These are phyloP conservation scores for Pimephales promelas DNA, from an alignment of 2,113 vertebrate genomes.

Conservation along the genomic window DNA sequence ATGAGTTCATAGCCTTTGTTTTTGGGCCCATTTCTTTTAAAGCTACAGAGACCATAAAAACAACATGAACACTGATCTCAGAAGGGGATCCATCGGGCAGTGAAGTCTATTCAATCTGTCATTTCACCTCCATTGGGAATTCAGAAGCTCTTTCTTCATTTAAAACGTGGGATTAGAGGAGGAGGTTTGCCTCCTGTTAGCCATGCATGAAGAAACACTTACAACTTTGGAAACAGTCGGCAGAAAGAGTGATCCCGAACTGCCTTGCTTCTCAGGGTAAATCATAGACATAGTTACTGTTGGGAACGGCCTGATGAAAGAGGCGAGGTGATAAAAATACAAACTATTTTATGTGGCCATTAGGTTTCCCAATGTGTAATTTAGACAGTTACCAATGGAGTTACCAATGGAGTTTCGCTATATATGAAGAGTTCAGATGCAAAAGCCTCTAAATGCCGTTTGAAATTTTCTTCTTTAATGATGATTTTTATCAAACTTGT, in stretches of 20 bases:
- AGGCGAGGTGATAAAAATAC: not conserved
- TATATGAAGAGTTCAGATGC: too few species aligned
- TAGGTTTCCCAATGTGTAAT: not conserved
- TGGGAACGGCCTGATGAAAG: not conserved
- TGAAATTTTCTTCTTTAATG: too few species aligned
- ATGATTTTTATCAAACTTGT: too few species aligned
- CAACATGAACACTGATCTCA: not conserved
- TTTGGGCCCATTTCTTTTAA: not conserved
- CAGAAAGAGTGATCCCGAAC: not conserved
- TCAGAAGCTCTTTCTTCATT: not conserved
- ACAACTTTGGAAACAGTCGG: not conserved
- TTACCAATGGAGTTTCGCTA: too few species aligned
- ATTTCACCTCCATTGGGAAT: not conserved
- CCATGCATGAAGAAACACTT: conserved; percentile 2
- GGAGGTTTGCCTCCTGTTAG: not conserved
- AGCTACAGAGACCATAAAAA: not conserved
- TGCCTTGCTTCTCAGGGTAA: not conserved
- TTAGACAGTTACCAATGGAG: too few species aligned
- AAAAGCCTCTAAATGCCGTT: too few species aligned
- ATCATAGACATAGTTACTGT: not conserved
- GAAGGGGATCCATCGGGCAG: not conserved
- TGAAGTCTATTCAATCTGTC: not conserved
- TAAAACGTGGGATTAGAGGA: not conserved
- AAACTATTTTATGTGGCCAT: not conserved
- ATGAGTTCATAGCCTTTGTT: not conserved